Conservation (phyloP, 2,888 invertebrate species). For the Laspeyria flexula region DNA sequence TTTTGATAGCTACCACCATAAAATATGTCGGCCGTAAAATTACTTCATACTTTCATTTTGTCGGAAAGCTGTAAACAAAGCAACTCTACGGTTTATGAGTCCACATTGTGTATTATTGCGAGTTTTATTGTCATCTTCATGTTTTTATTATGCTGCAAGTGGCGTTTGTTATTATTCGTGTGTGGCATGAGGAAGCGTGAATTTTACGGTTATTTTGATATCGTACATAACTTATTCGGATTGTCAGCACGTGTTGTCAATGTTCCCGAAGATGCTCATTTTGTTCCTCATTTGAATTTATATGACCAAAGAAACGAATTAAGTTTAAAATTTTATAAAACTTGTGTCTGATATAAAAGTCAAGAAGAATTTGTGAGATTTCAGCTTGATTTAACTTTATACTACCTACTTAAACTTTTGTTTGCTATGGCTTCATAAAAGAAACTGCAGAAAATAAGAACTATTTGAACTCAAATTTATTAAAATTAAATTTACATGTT, state of each 20-base stretch:
- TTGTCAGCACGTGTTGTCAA: conserved; percentile 20
- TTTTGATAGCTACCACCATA: conserved; percentile 35
- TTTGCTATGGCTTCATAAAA: neutral
- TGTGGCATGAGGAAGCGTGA: conserved; percentile 19
- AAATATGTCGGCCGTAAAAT: conserved; percentile 41
- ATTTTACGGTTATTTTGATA: conserved; percentile 33
- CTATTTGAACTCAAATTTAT: neutral
- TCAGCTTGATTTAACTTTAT: neutral
- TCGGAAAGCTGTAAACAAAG: conserved; percentile 49
- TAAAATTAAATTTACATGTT: too few relatives aligned
- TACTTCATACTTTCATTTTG: conserved; percentile 48
- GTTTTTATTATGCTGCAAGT: conserved; percentile 48
- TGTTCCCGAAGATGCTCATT: conserved; percentile 9
- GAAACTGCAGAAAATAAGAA: neutral
- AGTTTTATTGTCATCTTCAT: conserved; percentile 52
- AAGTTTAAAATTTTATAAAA: conserved; percentile 4
- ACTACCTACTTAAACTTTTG: neutral
- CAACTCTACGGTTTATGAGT: conserved; percentile 47
- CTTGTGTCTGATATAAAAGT: neutral
- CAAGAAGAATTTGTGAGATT: neutral
- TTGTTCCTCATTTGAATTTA: conserved; percentile 4
- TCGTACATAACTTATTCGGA: conserved; percentile 18
- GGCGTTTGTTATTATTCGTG: conserved; percentile 29
- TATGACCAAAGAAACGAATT: neutral
- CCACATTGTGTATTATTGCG: conserved; percentile 50